A percentile compares a stretch with the other conserved stretches of the same genome.
Evolutionary conservation across 2,888 invertebrate species (phyloP).

Genomic region (Tethea ocularis): DNA sequence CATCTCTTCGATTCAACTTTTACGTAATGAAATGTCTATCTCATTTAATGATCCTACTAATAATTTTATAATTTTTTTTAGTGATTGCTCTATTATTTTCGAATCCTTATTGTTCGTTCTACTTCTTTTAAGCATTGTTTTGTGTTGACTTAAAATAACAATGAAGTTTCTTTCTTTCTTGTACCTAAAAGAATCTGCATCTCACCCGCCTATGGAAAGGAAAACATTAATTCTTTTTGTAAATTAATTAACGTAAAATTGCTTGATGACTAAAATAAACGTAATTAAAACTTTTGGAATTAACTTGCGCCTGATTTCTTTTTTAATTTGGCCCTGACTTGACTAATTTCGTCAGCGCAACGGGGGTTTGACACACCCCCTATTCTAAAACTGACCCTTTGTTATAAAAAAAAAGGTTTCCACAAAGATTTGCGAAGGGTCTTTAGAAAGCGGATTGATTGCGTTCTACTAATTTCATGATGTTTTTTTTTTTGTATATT

Average conservation of each 20-base stretch:
- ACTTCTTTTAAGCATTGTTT: background rate
- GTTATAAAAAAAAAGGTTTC: slow-evolving; percentile 57
- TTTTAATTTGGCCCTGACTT: slow-evolving; percentile 78
- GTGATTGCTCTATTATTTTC: too few relatives aligned
- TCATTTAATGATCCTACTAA: too few relatives aligned
- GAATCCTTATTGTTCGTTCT: too few relatives aligned
- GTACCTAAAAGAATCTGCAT: background rate
- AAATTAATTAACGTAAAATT: slow-evolving; percentile 72
- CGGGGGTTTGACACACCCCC: slow-evolving; percentile 79
- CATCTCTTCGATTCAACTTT: too few relatives aligned
- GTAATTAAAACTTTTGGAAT: slow-evolving; percentile 82
- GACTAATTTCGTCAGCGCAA: slow-evolving; percentile 73
- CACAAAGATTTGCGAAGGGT: slow-evolving; percentile 26
- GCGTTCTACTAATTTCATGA: slow-evolving; percentile 15
- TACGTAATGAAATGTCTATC: too few relatives aligned
- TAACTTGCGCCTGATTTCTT: slow-evolving; percentile 80
- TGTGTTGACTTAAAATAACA: background rate
- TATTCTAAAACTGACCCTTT: slow-evolving; percentile 63
- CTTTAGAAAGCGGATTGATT: slow-evolving; percentile 14
- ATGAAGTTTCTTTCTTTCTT: background rate
- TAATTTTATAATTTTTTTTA: too few relatives aligned
- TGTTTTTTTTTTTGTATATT: background rate
- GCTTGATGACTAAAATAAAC: slow-evolving; percentile 79
- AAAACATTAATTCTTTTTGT: slow-evolving; percentile 44
- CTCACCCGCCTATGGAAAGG: slow-evolving; percentile 13